Evolutionary conservation across 2,797 vertebrate genomes (phyloP), one percentile per base, ranked within the genome.

Genomic region (Chiroxiphia lanceolata): DNA sequence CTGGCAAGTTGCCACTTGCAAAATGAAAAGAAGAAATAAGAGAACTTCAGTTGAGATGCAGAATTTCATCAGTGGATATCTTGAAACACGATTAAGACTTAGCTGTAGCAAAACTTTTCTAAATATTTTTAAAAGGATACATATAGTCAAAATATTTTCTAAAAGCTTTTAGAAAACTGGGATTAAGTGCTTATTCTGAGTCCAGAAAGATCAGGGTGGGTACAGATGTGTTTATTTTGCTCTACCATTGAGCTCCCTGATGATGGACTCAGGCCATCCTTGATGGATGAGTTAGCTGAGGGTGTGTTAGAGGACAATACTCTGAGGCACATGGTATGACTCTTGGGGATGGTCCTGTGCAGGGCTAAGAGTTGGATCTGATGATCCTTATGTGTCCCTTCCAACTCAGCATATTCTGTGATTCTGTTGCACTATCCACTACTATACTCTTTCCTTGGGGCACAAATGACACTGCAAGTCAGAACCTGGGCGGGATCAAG

Each of bases 1-100:
- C 27, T 87, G 61, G 53, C 57, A 90, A 86, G 68, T 84, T n/a
- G 47, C 64, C 77, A 76, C 17, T 70, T 61, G 8, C 6, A 59
- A 85, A 51, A 88, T n/a, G 45, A 71, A 69, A 93, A 93, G 38
- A 95, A 18, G 47, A 89, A 91, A 78, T 63, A 87, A 75, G 23
- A 59, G 25, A 92, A 87, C 22, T 90, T 88, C 59, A 54, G 33
- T 36, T 90, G 54, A 89, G 50, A 78, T 72, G 44, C 17, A 81
- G 75, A 95, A 86, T 83, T 72, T 89, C 40, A 70, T 79, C 69
- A 77, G 75, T 88, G 72, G 57, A 10, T 67, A 88, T 78, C 51
- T 11, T 84, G 70, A 89, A 89, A 91, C 79, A 78, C 29, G 51
- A 23, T 36, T 8, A 31, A 59, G 25, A 19, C 4, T 87, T 53